These are phyloP conservation scores for Dusona sp. DNA, from an alignment of 2,888 invertebrate species.

Conservation along the genomic window DNA sequence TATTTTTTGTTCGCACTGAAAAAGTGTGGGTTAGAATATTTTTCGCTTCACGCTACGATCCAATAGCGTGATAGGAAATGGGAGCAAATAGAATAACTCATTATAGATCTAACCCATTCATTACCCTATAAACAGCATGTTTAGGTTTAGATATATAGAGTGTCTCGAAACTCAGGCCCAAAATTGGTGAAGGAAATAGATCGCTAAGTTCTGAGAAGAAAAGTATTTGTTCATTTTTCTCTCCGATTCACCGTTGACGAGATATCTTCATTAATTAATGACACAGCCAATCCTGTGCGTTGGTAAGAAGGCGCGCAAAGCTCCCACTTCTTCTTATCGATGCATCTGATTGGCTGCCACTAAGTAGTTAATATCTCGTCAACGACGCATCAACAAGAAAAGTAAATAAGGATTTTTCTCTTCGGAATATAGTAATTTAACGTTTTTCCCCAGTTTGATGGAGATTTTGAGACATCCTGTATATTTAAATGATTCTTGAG, in stretches of 20 bases:
- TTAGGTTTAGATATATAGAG: not conserved
- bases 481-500: constrained; percentile 18
- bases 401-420: not conserved
- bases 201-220: not conserved
- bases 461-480: not conserved
- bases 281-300: not conserved
- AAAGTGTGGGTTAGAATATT: not conserved
- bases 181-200: not conserved
- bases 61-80: constrained; percentile 61
- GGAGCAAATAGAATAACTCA: constrained; percentile 54
- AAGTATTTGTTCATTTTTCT: not conserved
- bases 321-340: not conserved
- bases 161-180: not conserved
- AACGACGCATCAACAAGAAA: not conserved
- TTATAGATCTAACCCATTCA: constrained; percentile 25
- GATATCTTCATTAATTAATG: not conserved
- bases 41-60: constrained; percentile 61
- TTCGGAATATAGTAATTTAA: not conserved
- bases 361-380: not conserved
- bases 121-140: constrained; percentile 16
- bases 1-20: not conserved
- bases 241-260: not conserved
- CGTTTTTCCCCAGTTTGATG: not conserved
- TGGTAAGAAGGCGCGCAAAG: not conserved
- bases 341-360: not conserved